Conservation (phyloP, 2,888 invertebrate genomes). For the Agrotis clavis region DNA sequence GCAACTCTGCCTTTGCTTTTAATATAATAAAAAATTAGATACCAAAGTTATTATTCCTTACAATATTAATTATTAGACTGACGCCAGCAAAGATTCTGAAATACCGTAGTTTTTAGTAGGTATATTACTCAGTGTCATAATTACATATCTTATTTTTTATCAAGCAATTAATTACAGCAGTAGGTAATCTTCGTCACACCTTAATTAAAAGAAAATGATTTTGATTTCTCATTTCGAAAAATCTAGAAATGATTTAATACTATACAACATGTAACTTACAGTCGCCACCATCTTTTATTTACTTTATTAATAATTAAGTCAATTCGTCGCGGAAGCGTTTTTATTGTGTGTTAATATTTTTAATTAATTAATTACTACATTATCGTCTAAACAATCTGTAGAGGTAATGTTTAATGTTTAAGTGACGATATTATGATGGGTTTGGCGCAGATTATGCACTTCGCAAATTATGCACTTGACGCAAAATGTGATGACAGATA, state of each 20-base stretch:
- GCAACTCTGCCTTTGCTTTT: not conserved
- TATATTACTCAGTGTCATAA: conserved; percentile 9
- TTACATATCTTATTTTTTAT: conserved; percentile 26
- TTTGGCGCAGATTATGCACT: too few relatives aligned
- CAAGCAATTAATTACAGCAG: conserved; percentile 4
- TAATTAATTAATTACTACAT: conserved; percentile 1
- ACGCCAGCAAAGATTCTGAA: not conserved
- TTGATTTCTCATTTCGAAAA: not conserved
- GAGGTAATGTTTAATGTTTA: conserved; percentile 1
- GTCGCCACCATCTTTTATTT: too few relatives aligned
- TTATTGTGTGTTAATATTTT: not conserved
- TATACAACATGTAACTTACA: too few relatives aligned
- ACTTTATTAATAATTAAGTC: not conserved
- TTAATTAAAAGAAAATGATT: not conserved
- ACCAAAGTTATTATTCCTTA: too few relatives aligned
- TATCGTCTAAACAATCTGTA: conserved; percentile 13
- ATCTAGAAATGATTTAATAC: not conserved
- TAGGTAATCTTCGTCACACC: not conserved
- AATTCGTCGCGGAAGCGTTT: not conserved
- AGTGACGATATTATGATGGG: too few relatives aligned
- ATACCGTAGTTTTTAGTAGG: conserved; percentile 12
- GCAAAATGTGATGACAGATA: conserved; percentile 11
- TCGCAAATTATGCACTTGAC: too few relatives aligned
- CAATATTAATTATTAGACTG: too few relatives aligned
- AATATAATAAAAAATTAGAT: not conserved